Evolutionary conservation across 64 coral and sea anemone genomes (phyloP), one percentile per base, ranked within the genome.

Genomic region (Pocillopora damicornis): DNA sequence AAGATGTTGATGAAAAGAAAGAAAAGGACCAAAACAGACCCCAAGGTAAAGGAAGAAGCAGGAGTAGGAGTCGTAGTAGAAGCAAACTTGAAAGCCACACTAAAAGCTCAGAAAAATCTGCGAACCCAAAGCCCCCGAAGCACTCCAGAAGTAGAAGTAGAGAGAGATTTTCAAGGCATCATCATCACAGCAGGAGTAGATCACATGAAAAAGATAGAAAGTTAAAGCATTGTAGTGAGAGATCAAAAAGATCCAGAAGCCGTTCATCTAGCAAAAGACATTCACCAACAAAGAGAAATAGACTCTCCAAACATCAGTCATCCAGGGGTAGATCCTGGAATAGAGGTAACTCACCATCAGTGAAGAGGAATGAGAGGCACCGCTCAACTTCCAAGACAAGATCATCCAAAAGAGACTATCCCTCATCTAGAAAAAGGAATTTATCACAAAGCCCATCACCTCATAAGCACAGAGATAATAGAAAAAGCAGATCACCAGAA

Each of bases 241-340:
- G 26, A 72, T 58, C 64, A 68, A 85, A 13, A 45, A 68, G 65
- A 1, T 85, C 81, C 69, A 85, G 81, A 85, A 85, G 81, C 72
- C 10, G 81, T 72, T 85, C 81, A 58, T 20, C 42, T 30, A 72
- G 64, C 11, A 71, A 22, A 10, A 71, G 35, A 73, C 63, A 1
- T 58, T 85, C 81, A 72, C 37, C 64, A 45, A 14, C 64, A 57
- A 85, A 30, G 5, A 85, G 38, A 42, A 72, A 71, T 12, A 85
- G 25, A 38, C 17, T 72, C 20, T 72, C 56, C 9, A 85, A 85
- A 16, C 73, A 20, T 71, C 25, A 23, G 20, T n/a, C n/a, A 10
- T 23, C 81, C 8, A 73, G 65, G 81, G 71, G 81, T 71, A 85
- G 20, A 72, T 85, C 81, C 71, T 63, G 37, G 16, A 85, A 85